Evolutionary conservation across 2,888 invertebrate genomes (phyloP).

Genomic region (Loripinus fragilis): DNA sequence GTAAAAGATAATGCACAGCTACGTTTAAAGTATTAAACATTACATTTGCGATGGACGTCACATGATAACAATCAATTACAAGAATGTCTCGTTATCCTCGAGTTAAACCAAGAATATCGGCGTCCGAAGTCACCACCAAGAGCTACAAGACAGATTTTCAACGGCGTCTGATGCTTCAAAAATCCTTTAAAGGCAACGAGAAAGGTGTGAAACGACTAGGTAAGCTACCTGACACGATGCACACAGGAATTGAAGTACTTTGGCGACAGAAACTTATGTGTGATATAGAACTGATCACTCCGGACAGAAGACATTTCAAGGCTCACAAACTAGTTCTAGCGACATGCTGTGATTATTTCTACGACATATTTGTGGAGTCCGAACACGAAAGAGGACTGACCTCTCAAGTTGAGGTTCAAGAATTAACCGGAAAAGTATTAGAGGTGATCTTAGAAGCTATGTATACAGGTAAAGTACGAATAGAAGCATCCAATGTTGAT

Average conservation of each 20-base stretch:
- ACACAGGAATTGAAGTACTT: conserved; percentile 68
- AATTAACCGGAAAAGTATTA: conserved; percentile 55
- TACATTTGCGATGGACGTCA: neutral
- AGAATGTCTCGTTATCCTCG: conserved; percentile 1
- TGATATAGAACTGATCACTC: conserved; percentile 65
- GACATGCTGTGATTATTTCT: conserved; percentile 72
- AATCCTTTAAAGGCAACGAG: conserved; percentile 54
- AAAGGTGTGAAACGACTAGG: conserved; percentile 45
- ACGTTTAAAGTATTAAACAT: too few relatives aligned
- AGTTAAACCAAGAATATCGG: neutral
- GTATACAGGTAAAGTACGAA: conserved; percentile 70
- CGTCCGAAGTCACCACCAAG: conserved; percentile 14
- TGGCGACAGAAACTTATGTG: conserved; percentile 72
- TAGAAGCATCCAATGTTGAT: conserved; percentile 65
- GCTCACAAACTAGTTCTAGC: conserved; percentile 70
- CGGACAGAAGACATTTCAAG: conserved; percentile 48
- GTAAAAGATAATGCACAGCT: too few relatives aligned
- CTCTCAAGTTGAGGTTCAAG: conserved; percentile 56
- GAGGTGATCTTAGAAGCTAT: conserved; percentile 67
- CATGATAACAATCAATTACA: neutral
- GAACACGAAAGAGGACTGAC: conserved; percentile 21
- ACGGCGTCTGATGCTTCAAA: conserved; percentile 37
- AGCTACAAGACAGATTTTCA: conserved; percentile 49
- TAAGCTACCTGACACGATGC: conserved; percentile 61
- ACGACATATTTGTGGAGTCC: conserved; percentile 62